These are phyloP conservation scores for Micrastur ruficollis DNA, from an alignment of 2,797 vertebrate genomes.

Conservation along the genomic window DNA sequence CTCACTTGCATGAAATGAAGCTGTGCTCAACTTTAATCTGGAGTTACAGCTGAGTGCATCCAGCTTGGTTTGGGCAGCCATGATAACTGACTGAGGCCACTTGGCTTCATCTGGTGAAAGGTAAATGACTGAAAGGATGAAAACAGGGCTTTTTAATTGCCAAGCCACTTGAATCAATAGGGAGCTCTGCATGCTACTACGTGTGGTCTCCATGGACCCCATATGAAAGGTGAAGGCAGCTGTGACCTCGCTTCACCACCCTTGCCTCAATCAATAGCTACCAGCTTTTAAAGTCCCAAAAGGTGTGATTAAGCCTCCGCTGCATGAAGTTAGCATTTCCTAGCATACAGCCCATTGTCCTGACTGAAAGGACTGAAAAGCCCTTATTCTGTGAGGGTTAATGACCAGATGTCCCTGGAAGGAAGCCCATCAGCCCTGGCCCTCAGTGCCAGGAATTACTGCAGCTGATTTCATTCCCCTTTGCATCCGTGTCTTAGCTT, in stretches of 20 bases:
- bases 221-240: slow-evolving; percentile 48
- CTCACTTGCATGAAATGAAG: background rate
- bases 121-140: slow-evolving; percentile 17
- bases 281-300: slow-evolving; percentile 55
- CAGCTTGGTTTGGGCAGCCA: background rate
- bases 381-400: slow-evolving; percentile 25
- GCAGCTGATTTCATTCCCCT: background rate
- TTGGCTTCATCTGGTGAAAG: slow-evolving; percentile 22
- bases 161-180: slow-evolving; percentile 45
- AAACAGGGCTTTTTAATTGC: slow-evolving; percentile 38
- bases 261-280: slow-evolving; percentile 57
- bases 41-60: background rate
- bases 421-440: background rate
- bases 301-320: slow-evolving; percentile 61
- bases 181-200: background rate
- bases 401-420: slow-evolving; percentile 62
- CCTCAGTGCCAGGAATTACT: background rate
- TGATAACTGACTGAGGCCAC: background rate
- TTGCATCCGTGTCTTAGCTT: background rate
- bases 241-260: slow-evolving; percentile 35
- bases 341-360: slow-evolving; percentile 32
- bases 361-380: slow-evolving; percentile 36
- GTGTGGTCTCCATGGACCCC: slow-evolving; percentile 50
- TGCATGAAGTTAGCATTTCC: background rate
- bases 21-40: background rate